Evolutionary conservation across 2,888 invertebrate species (phyloP).

Genomic region (Drosophila borborema): DNA sequence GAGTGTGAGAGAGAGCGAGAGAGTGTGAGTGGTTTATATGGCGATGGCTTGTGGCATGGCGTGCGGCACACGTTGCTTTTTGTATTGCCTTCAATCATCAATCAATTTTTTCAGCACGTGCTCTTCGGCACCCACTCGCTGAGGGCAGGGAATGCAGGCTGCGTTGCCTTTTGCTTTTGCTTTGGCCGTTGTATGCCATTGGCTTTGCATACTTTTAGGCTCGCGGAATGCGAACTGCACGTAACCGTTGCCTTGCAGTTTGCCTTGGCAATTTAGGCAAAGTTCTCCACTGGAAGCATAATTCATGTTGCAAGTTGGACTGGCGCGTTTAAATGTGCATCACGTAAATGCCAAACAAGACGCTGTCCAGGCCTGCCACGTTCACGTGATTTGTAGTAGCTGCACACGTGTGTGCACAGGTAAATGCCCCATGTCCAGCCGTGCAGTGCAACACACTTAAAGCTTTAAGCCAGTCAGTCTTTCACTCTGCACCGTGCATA

Average conservation of each 20-base stretch:
- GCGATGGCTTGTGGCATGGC: conserved; percentile 36
- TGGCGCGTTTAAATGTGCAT: conserved; percentile 72
- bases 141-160: background rate
- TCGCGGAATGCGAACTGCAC: conserved; percentile 61
- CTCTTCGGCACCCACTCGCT: conserved; percentile 15
- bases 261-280: conserved; percentile 68
- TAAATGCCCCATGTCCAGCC: conserved; percentile 52
- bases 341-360: conserved; percentile 77
- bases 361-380: conserved; percentile 55
- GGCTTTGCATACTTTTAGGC: conserved; percentile 63
- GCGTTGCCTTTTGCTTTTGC: background rate
- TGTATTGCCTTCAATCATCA: conserved; percentile 78
- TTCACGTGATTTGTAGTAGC: conserved; percentile 67
- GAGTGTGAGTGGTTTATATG: conserved; percentile 14
- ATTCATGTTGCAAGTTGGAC: conserved; percentile 68
- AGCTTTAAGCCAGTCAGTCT: conserved; percentile 33
- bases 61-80: conserved; percentile 65
- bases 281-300: conserved; percentile 69
- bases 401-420: conserved; percentile 51
- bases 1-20: background rate
- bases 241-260: conserved; percentile 62
- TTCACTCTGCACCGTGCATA: conserved; percentile 24
- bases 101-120: conserved; percentile 78
- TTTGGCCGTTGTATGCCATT: background rate
- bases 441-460: conserved; percentile 35